A percentile compares a stretch with the other conserved stretches of the same genome.
Evolutionary conservation across 2,113 vertebrate genomes (phyloP).

Genomic region (Plecotus auritus): DNA sequence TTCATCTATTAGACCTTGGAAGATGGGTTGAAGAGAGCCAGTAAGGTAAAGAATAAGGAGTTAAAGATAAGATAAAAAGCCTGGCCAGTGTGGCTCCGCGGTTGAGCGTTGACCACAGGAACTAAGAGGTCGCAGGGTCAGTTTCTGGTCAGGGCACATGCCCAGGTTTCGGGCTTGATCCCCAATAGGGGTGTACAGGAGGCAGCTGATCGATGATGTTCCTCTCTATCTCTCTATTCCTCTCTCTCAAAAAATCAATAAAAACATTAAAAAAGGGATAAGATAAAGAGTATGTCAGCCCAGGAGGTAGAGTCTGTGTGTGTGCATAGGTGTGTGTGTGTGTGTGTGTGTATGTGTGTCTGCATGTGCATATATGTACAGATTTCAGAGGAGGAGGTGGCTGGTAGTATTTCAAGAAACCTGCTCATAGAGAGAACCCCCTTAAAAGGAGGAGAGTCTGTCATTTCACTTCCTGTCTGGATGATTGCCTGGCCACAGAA

Average conservation of each 20-base stretch:
- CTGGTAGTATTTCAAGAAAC: background rate
- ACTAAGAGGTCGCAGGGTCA: too few relatives aligned
- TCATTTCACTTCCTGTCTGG: background rate
- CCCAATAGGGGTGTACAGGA: too few relatives aligned
- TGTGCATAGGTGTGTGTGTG: background rate
- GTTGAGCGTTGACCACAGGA: too few relatives aligned
- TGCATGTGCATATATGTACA: background rate
- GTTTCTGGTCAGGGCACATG: too few relatives aligned
- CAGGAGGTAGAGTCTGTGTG: background rate
- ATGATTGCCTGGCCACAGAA: background rate
- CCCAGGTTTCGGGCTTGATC: too few relatives aligned
- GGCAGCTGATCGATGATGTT: too few relatives aligned
- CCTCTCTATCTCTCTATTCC: too few relatives aligned
- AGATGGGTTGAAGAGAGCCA: background rate
- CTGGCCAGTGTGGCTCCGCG: too few relatives aligned
- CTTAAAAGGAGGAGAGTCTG: background rate
- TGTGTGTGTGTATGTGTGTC: background rate
- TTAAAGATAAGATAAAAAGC: background rate
- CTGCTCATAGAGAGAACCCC: background rate
- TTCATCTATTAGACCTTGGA: background rate
- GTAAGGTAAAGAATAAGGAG: background rate
- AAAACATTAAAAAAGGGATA: background rate
- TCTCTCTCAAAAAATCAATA: too few relatives aligned
- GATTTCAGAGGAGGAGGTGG: background rate
- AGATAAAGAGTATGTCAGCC: background rate